Percentiles rank a stretch among this genome's conserved stretches.
Conservation (phyloP, 2,113 vertebrate species). For the Acanthochromis polyacanthus region DNA sequence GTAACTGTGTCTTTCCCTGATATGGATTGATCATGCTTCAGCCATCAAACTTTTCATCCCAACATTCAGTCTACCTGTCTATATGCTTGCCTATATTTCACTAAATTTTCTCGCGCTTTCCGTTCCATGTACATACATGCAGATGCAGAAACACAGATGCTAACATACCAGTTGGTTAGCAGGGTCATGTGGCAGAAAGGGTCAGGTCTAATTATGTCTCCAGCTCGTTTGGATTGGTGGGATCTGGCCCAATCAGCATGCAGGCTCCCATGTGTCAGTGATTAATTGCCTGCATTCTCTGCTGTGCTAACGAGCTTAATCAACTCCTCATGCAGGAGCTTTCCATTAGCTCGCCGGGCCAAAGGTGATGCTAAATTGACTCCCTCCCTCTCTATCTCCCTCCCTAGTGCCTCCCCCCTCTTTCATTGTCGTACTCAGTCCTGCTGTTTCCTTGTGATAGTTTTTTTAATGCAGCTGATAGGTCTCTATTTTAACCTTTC, state of each 20-base stretch:
- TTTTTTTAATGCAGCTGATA: not conserved
- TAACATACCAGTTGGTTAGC: constrained; percentile 32
- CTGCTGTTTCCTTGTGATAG: constrained; percentile 6
- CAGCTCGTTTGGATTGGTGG: constrained; percentile 52
- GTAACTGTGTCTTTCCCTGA: no score
- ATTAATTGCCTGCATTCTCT: constrained; percentile 81
- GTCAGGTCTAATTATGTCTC: constrained; percentile 61
- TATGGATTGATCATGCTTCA: no score
- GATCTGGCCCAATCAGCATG: constrained; percentile 62
- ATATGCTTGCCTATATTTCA: no score
- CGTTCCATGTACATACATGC: no score
- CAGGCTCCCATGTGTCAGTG: constrained; percentile 74
- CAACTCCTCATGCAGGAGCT: constrained; percentile 71
- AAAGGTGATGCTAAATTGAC: constrained; percentile 71
- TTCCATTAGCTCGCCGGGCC: constrained; percentile 74
- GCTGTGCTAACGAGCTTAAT: constrained; percentile 77
- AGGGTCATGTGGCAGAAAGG: constrained; percentile 23
- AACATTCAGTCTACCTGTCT: no score
- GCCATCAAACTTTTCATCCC: no score
- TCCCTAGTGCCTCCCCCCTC: not conserved
- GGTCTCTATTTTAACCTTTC: not conserved
- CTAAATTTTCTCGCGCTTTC: no score
- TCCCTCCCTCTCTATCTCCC: constrained; percentile 10
- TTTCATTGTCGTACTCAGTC: constrained; percentile 10
- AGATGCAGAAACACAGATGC: not conserved